Evolutionary conservation across 1,140 invertebrate genomes (phyloP), one percentile per base, ranked within the genome.

Genomic region (Matsumurasca onukii): DNA sequence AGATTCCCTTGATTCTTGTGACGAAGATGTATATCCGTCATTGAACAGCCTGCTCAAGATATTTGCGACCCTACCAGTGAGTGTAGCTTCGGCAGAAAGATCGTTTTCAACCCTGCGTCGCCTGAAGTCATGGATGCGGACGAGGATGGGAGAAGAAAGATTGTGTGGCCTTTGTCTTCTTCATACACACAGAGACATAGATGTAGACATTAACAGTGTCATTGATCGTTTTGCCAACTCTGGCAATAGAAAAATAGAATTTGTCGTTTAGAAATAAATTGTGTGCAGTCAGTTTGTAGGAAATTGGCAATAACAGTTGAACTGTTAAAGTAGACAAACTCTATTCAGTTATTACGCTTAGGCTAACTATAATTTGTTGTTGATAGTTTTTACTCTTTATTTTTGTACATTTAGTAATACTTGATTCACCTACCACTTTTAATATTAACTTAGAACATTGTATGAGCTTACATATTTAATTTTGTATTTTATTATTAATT

Each of bases 151-250:
- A 5, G 49, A 52, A 24, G 20, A 20, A 15, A 5, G 49, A 52
- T 24, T 52, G 49, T 12, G 12, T 52, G 49, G 49, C 12, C 22
- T 52, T 12, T 52, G 49, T 20, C 22, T 52, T 5, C 22, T 52
- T 15, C 49, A 52, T 52, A 22, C 22, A 15, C 49, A 52, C 49
- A 52, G 22, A 52, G 49, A 52, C 49, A 52, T 52, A 15, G 20
- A 52, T 15, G 12, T 12, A 3, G 3, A 52, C 20, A 20, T 52
- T 52, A 22, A 52, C 12, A 12, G 3, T n/a, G 22, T 12, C 49
- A 52, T 52, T 52, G 49, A 52, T 20, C 49, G 20, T 5, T 52
- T 52, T 52, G 12, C 49, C n/a, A n/a, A 45, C n/a, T 55, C 52
- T 29, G 25, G 25, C 29, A 12, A 24, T 29, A 27, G 12, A 12